Base-by-base conservation (phyloP, 2,888 invertebrate species). In the Candidula unifasciata region DNA sequence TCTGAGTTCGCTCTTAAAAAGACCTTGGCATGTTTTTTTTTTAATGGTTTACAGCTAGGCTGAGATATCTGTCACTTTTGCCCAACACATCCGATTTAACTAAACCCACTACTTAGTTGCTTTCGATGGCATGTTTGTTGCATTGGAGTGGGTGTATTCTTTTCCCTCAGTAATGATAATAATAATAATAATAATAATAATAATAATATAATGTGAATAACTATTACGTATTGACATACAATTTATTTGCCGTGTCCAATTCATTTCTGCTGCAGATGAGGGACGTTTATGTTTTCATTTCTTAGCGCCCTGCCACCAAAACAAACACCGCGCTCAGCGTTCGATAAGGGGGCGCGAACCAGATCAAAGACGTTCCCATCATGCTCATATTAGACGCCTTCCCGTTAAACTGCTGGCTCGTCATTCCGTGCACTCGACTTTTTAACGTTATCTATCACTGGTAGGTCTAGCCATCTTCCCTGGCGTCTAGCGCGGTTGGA, bases 361-460 rank as follows among this genome's bases (percentile, higher is more conserved):
- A 79, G 79, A 79, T 79, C 79, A 79, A 79, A 79, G 24, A 27
- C 44, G 79, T 79, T 68, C 79, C 44, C 79, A 68, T 79, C 44
- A 66, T 79, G 79, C 44, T 68, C 52, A 57, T 6, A 79, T 79
- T 79, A 79, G 79, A 16, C 66, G n/a, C 44, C 37, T 60, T 66
- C 64, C 66, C 52, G 79, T 27, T 27, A 37, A n/a, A 44, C 27
- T 27, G 66, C 37, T 27, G 30, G 64, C 35, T 64, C 78, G 24
- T 64, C 78, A 24, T 64, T 64, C 71, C 71, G 27, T 13, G 30
- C 18, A 18, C n/a, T 71, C 57, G 24, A 54, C 30, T 57, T 80
- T 79, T 80, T 30, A 52, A 30, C 37, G 57, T 71, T 80, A n/a
- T 71, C 71, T 69, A 24, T 57, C 66, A n/a, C 52, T 37, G 66